phyloP scores from a whole-genome alignment of 35 echinoderm and acorn worm species.

The Apostichopus parvimensis region DNA sequence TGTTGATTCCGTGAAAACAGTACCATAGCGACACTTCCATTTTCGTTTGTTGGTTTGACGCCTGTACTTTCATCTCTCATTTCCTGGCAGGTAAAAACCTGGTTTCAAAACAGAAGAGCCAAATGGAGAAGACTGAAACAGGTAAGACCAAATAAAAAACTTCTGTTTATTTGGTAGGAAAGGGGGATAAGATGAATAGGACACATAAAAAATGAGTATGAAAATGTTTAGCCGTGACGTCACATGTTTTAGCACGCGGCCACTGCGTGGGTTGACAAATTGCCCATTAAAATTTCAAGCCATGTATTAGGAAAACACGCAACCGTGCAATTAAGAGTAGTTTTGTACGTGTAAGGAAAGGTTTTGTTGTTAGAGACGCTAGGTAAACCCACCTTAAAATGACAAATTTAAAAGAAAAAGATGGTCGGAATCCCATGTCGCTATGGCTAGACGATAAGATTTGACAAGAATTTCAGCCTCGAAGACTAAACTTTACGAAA shows the following conservation, averaged over 20 bases:
- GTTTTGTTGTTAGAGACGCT: conserved; percentile 9
- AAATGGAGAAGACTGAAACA: conserved; percentile 36
- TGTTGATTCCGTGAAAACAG: conserved; percentile 22
- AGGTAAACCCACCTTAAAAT: not conserved
- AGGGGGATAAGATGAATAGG: not conserved
- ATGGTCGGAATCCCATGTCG: not conserved
- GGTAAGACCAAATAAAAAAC: not conserved
- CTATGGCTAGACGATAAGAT: not conserved
- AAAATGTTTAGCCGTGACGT: not conserved
- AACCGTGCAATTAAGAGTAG: not conserved
- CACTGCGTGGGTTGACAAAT: conserved; percentile 32
- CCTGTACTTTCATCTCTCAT: conserved; percentile 34
- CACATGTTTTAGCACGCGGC: not conserved
- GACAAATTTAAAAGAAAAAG: not conserved
- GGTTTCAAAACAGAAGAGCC: conserved; percentile 45
- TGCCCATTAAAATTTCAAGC: conserved; percentile 16
- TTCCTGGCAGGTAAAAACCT: conserved; percentile 47
- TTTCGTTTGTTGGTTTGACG: conserved; percentile 29
- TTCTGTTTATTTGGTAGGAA: conserved; percentile 35
- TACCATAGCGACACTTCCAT: conserved; percentile 34
- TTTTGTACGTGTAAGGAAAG: not conserved
- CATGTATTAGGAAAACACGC: conserved; percentile 9
- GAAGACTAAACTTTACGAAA: conserved; percentile 2
- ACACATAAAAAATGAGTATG: not conserved
- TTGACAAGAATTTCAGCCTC: not conserved